Conservation (phyloP, 2,888 invertebrate species). For the Ornithoptera priamus region DNA sequence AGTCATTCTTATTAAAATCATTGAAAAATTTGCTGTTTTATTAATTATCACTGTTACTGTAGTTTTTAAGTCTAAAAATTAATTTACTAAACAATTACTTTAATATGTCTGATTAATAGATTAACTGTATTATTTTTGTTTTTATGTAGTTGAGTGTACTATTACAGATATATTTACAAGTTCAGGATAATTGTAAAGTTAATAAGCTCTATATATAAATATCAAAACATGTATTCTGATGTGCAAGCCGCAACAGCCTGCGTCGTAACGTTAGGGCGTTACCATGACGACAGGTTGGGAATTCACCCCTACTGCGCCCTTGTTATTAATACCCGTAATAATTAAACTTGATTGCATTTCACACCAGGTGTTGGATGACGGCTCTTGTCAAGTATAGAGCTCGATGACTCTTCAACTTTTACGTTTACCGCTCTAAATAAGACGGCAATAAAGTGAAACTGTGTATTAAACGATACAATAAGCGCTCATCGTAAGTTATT, state of each 20-base stretch:
- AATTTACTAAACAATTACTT: background rate
- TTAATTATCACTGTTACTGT: conserved; percentile 35
- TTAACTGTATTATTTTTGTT: too few relatives aligned
- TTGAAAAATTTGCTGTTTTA: conserved; percentile 46
- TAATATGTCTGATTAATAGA: too few relatives aligned
- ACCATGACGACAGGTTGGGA: conserved; percentile 65
- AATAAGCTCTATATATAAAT: conserved; percentile 75
- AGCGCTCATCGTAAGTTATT: conserved; percentile 24
- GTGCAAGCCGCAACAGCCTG: conserved; percentile 64
- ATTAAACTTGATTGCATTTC: conserved; percentile 80
- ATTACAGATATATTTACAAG: conserved; percentile 7
- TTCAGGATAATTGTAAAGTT: conserved; percentile 64
- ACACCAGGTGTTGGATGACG: conserved; percentile 76
- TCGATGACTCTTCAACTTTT: conserved; percentile 42
- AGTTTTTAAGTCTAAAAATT: background rate
- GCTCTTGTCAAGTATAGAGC: conserved; percentile 62
- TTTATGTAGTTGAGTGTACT: too few relatives aligned
- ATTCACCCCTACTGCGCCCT: conserved; percentile 72
- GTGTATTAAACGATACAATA: conserved; percentile 20
- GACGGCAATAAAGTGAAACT: conserved; percentile 32
- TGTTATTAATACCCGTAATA: conserved; percentile 80
- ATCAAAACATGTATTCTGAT: conserved; percentile 64
- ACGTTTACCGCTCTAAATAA: conserved; percentile 37
- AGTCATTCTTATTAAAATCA: conserved; percentile 58
- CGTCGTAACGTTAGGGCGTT: conserved; percentile 67